Evolutionary conservation across 2,113 vertebrate species (phyloP).

Genomic region (Pterocles burchelli): DNA sequence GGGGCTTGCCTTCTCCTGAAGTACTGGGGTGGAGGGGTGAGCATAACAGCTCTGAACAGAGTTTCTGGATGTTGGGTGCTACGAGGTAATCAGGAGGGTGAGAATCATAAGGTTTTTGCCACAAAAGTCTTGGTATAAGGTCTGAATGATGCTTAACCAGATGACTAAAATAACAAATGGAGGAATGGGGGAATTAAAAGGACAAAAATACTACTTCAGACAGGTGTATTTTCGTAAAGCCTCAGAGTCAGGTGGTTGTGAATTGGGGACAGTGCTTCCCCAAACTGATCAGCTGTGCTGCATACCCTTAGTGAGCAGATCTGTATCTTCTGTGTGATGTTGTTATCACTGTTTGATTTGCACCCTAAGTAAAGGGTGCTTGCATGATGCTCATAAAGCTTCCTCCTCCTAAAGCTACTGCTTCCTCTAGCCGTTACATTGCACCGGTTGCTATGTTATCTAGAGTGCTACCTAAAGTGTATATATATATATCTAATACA

Average conservation of each 20-base stretch:
- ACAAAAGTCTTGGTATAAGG: not conserved
- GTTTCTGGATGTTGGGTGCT: not conserved
- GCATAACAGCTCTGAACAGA: fast-evolving
- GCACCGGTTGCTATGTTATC: not conserved
- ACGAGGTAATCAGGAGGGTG: not conserved
- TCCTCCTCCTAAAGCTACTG: not conserved
- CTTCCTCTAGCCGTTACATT: not conserved
- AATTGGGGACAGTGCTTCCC: not conserved
- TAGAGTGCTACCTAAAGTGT: not conserved
- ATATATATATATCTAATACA: not conserved
- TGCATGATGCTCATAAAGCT: not conserved
- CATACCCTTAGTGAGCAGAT: not conserved
- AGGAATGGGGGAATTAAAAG: not conserved
- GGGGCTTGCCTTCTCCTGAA: not conserved
- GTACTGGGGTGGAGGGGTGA: not conserved
- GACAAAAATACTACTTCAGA: not conserved
- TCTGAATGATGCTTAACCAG: not conserved
- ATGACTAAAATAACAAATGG: not conserved
- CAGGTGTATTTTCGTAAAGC: not conserved
- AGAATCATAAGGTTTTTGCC: not conserved
- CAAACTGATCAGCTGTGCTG: not conserved
- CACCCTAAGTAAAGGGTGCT: not conserved
- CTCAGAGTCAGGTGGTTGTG: not conserved
- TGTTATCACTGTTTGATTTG: not conserved
- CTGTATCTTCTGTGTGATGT: not conserved